Percentiles rank a stretch among this genome's conserved stretches.
Evolutionary conservation across 2,797 vertebrate genomes (phyloP).

Genomic region (Myiotriccus ornatus): DNA sequence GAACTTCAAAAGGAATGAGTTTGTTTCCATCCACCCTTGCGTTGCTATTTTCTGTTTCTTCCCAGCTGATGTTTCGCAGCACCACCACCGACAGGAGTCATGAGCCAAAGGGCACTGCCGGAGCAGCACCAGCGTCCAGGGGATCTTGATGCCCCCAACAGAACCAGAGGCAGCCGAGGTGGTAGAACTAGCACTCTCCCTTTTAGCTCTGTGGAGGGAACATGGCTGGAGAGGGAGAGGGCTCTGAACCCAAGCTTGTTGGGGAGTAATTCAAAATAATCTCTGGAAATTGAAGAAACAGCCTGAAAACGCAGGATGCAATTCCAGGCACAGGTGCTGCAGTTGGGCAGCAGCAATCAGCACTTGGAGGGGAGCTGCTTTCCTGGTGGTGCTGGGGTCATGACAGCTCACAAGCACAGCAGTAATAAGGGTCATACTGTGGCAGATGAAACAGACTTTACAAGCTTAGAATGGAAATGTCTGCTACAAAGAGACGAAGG

Average conservation of each 20-base stretch:
- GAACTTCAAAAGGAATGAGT: not conserved
- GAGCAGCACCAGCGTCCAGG: not conserved
- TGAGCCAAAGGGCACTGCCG: accelerated
- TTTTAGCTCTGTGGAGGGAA: not conserved
- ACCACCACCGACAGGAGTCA: not conserved
- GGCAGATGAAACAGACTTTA: not conserved
- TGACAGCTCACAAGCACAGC: accelerated
- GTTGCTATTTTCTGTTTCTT: not conserved
- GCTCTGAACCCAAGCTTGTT: not conserved
- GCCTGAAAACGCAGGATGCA: not conserved
- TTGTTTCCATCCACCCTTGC: not conserved
- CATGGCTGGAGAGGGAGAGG: not conserved
- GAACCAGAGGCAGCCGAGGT: not conserved
- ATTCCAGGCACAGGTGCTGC: not conserved
- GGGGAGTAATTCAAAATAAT: not conserved
- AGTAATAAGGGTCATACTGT: not conserved
- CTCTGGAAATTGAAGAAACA: not conserved
- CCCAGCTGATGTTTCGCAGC: not conserved
- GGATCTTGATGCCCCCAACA: not conserved
- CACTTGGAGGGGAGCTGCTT: not conserved
- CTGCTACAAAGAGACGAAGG: accelerated
- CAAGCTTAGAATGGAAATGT: not conserved
- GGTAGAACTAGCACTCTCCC: not conserved
- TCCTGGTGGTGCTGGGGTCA: accelerated
- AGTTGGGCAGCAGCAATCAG: not conserved